A percentile compares a stretch with the other conserved stretches of the same genome.
Conservation (phyloP, 2,888 invertebrate genomes). For the Melanostoma scalare region DNA sequence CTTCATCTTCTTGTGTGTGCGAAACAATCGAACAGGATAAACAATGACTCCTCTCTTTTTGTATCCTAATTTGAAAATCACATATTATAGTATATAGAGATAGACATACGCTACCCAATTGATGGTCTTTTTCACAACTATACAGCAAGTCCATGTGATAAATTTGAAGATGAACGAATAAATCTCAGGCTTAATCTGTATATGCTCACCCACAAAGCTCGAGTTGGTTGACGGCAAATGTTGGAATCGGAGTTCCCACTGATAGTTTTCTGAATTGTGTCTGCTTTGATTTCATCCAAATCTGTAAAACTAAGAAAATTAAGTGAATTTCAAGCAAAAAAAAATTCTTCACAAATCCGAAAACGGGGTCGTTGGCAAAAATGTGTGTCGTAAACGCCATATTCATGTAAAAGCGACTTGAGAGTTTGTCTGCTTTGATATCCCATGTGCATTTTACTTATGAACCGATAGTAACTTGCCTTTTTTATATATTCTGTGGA, state of each 20-base stretch:
- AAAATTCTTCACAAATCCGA: no score
- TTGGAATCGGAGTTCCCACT: background rate
- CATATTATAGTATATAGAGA: constrained; percentile 3
- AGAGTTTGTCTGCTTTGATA: no score
- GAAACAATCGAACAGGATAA: constrained; percentile 61
- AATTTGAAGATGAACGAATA: constrained; percentile 55
- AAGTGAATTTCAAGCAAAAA: no score
- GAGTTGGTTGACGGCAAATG: background rate
- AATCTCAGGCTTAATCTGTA: constrained; percentile 48
- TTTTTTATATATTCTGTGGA: no score
- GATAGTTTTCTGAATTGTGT: constrained; percentile 20
- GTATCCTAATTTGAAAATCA: constrained; percentile 45
- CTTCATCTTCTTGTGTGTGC: constrained; percentile 48
- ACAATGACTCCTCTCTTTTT: constrained; percentile 28
- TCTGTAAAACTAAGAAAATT: no score
- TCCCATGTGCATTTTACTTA: no score
- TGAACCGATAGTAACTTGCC: no score
- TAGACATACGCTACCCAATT: constrained; percentile 41
- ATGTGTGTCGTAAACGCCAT: no score
- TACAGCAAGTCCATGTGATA: constrained; percentile 42
- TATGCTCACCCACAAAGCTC: background rate
- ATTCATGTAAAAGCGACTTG: no score
- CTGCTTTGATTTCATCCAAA: constrained; percentile 5
- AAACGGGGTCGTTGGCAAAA: no score
- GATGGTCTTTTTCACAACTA: constrained; percentile 32